Evolutionary conservation across 2,113 vertebrate species (phyloP).

Genomic region (Prionailurus viverrinus): DNA sequence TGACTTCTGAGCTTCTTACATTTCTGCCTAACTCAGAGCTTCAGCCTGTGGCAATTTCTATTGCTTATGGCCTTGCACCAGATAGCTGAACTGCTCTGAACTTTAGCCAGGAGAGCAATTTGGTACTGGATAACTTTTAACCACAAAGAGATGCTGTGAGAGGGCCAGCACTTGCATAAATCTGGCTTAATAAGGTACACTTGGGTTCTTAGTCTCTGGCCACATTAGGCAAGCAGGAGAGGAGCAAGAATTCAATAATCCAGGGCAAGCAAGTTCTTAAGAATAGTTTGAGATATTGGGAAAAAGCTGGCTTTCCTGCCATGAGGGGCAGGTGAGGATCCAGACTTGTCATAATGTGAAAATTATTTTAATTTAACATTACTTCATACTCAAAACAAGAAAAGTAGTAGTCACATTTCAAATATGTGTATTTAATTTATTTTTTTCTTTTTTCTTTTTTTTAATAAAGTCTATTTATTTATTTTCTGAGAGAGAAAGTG

Average conservation of each 20-base stretch:
- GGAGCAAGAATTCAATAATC: neutral
- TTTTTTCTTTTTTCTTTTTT: neutral
- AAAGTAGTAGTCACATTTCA: neutral
- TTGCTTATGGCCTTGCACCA: neutral
- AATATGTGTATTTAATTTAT: neutral
- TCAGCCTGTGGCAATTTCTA: neutral
- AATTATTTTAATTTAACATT: neutral
- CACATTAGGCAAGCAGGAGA: neutral
- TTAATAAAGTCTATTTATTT: too few relatives aligned
- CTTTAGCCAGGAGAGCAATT: neutral
- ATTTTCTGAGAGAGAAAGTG: too few relatives aligned
- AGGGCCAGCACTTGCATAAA: conserved; percentile 3
- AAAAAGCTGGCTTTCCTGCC: neutral
- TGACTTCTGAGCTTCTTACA: neutral
- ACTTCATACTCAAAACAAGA: neutral
- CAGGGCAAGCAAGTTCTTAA: neutral
- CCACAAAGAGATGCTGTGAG: neutral
- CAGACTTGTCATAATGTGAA: neutral
- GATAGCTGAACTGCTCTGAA: conserved; percentile 16
- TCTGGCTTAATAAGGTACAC: neutral
- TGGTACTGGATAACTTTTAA: neutral
- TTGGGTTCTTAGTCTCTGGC: neutral
- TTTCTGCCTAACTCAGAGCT: neutral
- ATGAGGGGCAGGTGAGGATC: neutral
- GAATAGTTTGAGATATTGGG: too few relatives aligned